These are phyloP conservation scores for Serinus canaria DNA, from an alignment of 2,113 vertebrate species.

Conservation along the genomic window DNA sequence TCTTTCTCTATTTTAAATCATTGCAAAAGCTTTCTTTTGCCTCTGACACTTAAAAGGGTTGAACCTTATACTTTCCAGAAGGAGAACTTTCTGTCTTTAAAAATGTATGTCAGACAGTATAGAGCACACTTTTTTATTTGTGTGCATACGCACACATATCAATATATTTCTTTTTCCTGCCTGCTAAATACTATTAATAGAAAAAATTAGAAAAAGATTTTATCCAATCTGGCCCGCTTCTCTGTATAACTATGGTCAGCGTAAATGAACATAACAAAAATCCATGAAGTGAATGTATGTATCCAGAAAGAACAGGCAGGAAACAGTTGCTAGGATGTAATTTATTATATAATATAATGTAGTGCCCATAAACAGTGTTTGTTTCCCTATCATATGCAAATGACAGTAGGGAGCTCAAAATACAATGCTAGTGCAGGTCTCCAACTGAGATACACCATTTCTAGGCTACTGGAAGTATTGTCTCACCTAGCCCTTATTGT, in stretches of 20 bases:
- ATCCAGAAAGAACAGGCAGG: not conserved
- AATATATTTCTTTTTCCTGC: not conserved
- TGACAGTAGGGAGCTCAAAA: not conserved
- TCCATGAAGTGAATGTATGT: too few relatives aligned
- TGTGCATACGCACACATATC: not conserved
- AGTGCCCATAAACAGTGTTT: not conserved
- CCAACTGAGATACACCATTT: not conserved
- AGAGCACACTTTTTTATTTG: not conserved
- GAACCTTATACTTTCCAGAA: not conserved
- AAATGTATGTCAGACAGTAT: not conserved
- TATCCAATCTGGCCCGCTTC: not conserved
- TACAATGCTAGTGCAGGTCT: not conserved
- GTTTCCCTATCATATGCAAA: not conserved
- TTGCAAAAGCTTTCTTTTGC: not conserved
- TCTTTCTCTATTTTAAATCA: not conserved
- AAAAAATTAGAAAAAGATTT: not conserved
- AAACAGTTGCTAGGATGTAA: not conserved
- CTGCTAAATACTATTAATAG: not conserved
- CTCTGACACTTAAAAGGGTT: not conserved
- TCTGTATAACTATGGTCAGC: fast-evolving
- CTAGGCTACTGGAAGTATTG: not conserved
- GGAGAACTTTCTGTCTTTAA: not conserved
- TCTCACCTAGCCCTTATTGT: not conserved
- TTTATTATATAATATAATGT: not conserved
- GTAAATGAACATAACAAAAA: not conserved